Percentiles rank a stretch among this genome's conserved stretches.
phyloP scores from a whole-genome alignment of 2,113 vertebrate genomes.

The Cyphomyrus discorhynchus region DNA sequence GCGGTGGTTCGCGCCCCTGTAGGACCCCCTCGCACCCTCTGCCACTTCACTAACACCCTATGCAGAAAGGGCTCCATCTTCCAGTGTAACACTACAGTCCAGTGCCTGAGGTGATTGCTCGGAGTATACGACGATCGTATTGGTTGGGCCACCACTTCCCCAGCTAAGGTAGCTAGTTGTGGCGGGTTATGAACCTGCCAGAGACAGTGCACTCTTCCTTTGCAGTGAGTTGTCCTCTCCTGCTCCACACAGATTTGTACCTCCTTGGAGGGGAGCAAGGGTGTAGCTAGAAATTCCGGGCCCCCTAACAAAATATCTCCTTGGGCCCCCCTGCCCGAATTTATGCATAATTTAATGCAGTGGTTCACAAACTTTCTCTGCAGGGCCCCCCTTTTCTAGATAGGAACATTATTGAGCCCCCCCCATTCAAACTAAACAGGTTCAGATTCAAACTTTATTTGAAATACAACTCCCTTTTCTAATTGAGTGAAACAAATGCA shows the following conservation, averaged over 20 bases:
- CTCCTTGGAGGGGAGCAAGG: not conserved
- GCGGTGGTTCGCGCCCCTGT: not conserved
- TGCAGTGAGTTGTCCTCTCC: not conserved
- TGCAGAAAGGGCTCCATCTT: not conserved
- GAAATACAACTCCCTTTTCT: too few species aligned
- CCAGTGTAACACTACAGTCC: not conserved
- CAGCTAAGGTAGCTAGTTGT: not conserved
- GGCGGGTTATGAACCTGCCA: not conserved
- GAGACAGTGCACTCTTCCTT: not conserved
- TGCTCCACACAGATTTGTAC: not conserved
- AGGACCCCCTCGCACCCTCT: not conserved
- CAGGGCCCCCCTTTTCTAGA: too few species aligned
- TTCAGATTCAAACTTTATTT: too few species aligned
- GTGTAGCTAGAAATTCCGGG: not conserved
- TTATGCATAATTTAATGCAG: not conserved
- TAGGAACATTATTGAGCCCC: too few species aligned
- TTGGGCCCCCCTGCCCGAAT: not conserved
- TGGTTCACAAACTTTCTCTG: too few species aligned
- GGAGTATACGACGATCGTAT: not conserved
- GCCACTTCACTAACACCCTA: not conserved
- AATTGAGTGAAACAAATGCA: too few species aligned
- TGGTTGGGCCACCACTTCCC: not conserved
- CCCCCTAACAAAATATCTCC: not conserved
- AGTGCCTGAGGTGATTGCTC: not conserved
- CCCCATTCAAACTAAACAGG: too few species aligned